Evolutionary conservation across 2,797 vertebrate genomes (phyloP).

Genomic region (Catamblyrhynchus diadema): DNA sequence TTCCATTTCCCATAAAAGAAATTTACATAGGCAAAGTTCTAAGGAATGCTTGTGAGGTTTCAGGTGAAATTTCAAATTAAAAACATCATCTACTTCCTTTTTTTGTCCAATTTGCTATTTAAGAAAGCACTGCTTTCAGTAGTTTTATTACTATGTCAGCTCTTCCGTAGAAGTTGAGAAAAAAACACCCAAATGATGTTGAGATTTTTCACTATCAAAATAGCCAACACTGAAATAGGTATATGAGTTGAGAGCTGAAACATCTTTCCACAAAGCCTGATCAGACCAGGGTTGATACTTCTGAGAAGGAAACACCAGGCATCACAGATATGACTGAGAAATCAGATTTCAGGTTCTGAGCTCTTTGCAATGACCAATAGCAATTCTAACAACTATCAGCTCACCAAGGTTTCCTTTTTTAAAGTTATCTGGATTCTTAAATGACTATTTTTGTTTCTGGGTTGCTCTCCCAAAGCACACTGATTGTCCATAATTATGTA

Average conservation of each 20-base stretch:
- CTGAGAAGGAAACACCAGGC: background rate
- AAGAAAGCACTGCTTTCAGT: background rate
- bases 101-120: background rate
- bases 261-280: background rate
- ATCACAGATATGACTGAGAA: background rate
- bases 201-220: background rate
- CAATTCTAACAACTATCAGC: fast-evolving
- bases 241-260: background rate
- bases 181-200: background rate
- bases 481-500: fast-evolving
- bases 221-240: background rate
- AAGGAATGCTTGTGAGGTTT: background rate
- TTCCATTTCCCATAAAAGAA: background rate
- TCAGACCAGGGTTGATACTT: background rate
- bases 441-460: background rate
- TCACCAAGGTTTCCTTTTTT: background rate
- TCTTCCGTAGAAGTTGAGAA: background rate
- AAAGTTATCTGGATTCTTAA: background rate
- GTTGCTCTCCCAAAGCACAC: background rate
- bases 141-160: background rate
- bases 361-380: fast-evolving
- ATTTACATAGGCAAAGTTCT: background rate
- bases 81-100: background rate
- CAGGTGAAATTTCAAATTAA: background rate
- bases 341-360: background rate